Percentiles rank a stretch among this genome's conserved stretches.
These are phyloP conservation scores for Cylindroiulus punctatus DNA, from an alignment of 2,888 invertebrate species.

Conservation along the genomic window DNA sequence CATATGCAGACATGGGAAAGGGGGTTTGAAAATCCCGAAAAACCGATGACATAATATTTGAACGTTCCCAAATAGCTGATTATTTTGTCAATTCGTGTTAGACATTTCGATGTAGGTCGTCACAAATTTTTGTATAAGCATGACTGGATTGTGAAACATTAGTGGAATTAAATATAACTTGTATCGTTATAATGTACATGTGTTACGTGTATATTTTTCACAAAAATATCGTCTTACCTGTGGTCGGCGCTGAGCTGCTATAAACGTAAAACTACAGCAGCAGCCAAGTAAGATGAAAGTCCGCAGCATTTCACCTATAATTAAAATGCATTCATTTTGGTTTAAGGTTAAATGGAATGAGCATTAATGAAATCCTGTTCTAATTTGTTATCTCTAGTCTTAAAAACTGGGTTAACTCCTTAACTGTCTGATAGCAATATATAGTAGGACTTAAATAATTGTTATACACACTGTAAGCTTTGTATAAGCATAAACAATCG, in stretches of 20 bases:
- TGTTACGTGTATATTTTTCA: too few relatives aligned
- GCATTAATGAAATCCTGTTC: background rate
- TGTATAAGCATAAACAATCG: too few relatives aligned
- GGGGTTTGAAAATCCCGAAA: too few relatives aligned
- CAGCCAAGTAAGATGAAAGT: background rate
- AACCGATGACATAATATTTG: too few relatives aligned
- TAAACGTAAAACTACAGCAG: background rate
- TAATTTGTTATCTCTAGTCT: background rate
- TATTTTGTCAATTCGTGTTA: too few relatives aligned
- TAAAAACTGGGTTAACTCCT: background rate
- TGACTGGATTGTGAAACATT: background rate
- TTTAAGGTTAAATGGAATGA: background rate
- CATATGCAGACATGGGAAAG: too few relatives aligned
- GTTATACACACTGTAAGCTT: too few relatives aligned
- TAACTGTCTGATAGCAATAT: background rate
- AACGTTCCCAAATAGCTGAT: too few relatives aligned
- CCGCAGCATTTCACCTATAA: conserved; percentile 40
- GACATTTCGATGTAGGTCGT: too few relatives aligned
- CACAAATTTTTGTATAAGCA: too few relatives aligned
- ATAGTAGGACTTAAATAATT: background rate
- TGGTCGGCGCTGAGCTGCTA: conserved; percentile 44
- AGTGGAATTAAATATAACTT: background rate
- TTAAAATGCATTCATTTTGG: background rate
- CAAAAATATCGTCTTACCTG: background rate
- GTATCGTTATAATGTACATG: too few relatives aligned